A percentile compares a stretch with the other conserved stretches of the same genome.
Conservation (phyloP, 1,140 invertebrate species). For the Calycopis cecrops region DNA sequence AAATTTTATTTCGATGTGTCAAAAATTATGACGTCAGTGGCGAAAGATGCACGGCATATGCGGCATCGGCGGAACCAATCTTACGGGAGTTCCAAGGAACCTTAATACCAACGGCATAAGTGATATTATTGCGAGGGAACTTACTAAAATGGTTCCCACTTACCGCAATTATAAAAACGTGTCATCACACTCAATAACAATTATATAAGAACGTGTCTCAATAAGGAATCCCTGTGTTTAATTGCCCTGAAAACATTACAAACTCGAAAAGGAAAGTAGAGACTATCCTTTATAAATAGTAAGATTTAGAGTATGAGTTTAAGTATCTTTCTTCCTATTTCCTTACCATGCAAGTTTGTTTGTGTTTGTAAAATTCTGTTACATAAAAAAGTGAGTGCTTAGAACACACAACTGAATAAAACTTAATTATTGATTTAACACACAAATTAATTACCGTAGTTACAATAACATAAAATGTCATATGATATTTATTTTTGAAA, state of each 20-base stretch:
- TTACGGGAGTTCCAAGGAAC: background rate
- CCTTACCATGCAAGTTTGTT: too few relatives aligned
- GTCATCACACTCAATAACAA: slow-evolving; percentile 4
- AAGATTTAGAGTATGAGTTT: too few relatives aligned
- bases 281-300: too few relatives aligned
- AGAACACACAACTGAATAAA: too few relatives aligned
- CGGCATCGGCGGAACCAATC: background rate
- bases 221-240: background rate
- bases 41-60: background rate
- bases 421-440: too few relatives aligned
- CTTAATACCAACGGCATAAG: background rate
- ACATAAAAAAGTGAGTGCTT: too few relatives aligned
- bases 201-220: background rate
- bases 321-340: too few relatives aligned
- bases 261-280: too few relatives aligned
- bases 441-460: too few relatives aligned
- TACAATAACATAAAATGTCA: too few relatives aligned
- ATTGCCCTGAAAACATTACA: background rate
- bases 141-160: background rate
- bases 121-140: background rate
- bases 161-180: slow-evolving; percentile 5
- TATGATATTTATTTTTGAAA: too few relatives aligned
- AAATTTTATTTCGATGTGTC: background rate
- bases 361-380: too few relatives aligned
- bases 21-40: background rate